phyloP scores from a whole-genome alignment of 2,888 invertebrate genomes.

The Eupithecia insigniata region DNA sequence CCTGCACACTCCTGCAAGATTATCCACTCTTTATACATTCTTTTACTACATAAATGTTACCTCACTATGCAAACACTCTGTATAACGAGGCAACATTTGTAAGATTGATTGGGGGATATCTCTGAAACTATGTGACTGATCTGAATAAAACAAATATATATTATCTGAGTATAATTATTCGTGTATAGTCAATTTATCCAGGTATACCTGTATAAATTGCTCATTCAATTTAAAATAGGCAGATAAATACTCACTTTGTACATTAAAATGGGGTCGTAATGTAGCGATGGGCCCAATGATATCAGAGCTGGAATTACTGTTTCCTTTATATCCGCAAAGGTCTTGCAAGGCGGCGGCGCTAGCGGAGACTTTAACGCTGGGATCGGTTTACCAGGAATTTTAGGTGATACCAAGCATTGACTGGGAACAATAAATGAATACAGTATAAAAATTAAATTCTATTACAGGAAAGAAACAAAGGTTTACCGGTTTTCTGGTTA shows the following conservation, averaged over 20 bases:
- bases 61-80: neutral
- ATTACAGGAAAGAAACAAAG: neutral
- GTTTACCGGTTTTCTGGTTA: neutral
- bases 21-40: neutral
- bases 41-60: neutral
- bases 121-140: neutral
- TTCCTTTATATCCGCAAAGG: constrained; percentile 89
- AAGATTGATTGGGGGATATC: neutral
- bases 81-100: neutral
- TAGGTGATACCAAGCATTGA: constrained; percentile 89
- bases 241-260: constrained; percentile 86
- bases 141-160: neutral
- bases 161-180: no score
- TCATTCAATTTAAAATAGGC: neutral
- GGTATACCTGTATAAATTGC: no score
- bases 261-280: constrained; percentile 94
- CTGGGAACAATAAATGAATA: constrained; percentile 66
- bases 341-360: constrained; percentile 87
- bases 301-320: constrained; percentile 93
- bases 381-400: constrained; percentile 86
- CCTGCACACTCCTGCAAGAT: neutral
- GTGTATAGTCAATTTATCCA: neutral
- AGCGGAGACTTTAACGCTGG: constrained; percentile 81
- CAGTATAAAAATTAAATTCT: neutral
- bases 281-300: constrained; percentile 93